Evolutionary conservation across 2,797 vertebrate genomes (phyloP).

Genomic region (Jordanella pulchra): DNA sequence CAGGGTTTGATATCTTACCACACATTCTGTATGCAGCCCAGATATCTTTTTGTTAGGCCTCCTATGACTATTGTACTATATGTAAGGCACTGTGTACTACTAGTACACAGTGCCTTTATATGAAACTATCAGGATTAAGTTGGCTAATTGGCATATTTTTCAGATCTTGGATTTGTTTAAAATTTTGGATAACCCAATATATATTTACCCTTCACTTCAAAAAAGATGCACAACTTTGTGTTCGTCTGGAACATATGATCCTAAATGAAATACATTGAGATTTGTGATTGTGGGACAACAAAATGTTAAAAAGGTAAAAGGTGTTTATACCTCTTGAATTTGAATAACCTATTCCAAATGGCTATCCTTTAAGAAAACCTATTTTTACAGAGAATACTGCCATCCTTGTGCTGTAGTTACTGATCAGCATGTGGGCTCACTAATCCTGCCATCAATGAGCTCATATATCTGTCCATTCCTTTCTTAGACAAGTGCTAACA

Average conservation of each 20-base stretch:
- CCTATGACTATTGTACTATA: neutral
- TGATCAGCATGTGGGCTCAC: constrained; percentile 90
- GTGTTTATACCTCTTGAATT: neutral
- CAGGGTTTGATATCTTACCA: neutral
- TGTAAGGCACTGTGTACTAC: no score
- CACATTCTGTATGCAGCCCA: neutral
- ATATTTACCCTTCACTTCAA: neutral
- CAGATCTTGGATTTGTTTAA: neutral
- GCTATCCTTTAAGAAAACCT: constrained; percentile 48
- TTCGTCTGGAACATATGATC: neutral
- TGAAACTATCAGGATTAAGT: neutral
- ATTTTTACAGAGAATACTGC: constrained; percentile 60
- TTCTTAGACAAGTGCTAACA: constrained; percentile 93
- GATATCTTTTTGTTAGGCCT: neutral
- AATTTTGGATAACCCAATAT: neutral
- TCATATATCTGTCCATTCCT: constrained; percentile 92
- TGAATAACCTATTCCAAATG: constrained; percentile 11
- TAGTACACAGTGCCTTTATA: no score
- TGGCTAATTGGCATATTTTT: neutral
- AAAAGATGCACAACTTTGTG: neutral
- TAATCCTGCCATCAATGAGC: constrained; percentile 95
- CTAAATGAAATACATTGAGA: neutral
- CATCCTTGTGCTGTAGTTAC: constrained; percentile 80
- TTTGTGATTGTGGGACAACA: neutral
- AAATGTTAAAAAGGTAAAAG: neutral